Percentiles rank a stretch among this genome's conserved stretches.
These are phyloP conservation scores for Dendroctonus ponderosae DNA, from an alignment of 1,140 invertebrate genomes.

Conservation along the genomic window DNA sequence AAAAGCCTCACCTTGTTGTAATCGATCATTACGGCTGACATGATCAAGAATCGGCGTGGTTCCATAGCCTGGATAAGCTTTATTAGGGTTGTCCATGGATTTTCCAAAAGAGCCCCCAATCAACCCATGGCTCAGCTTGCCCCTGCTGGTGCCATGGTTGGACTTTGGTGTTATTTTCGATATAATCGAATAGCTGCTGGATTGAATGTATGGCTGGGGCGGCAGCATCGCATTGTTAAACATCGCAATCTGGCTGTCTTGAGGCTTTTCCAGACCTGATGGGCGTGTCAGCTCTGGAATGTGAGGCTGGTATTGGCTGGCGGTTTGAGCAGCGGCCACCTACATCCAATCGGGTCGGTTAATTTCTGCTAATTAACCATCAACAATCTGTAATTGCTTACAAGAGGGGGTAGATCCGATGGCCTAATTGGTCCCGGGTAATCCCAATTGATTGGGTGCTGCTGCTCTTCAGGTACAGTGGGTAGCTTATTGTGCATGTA, in stretches of 20 bases:
- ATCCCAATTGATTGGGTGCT: constrained; percentile 25
- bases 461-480: constrained; percentile 64
- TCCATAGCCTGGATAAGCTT: too few species aligned
- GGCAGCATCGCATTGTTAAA: constrained; percentile 31
- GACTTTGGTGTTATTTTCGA: constrained; percentile 50
- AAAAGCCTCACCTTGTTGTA: too few species aligned
- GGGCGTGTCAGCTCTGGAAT: too few species aligned
- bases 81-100: too few species aligned
- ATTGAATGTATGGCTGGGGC: constrained; percentile 27
- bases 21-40: too few species aligned
- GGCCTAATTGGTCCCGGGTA: constrained; percentile 12
- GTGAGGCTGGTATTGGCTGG: background rate
- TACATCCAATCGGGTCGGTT: background rate
- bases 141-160: constrained; percentile 30
- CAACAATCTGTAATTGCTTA: too few species aligned
- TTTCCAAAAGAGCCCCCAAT: too few species aligned
- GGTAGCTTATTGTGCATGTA: constrained; percentile 58
- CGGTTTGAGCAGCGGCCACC: background rate
- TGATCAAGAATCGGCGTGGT: too few species aligned
- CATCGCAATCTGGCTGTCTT: too few species aligned
- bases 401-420: too few species aligned
- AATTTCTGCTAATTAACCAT: background rate
- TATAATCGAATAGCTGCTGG: constrained; percentile 49
- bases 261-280: too few species aligned
- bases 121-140: constrained; percentile 4